Evolutionary conservation across 2,797 vertebrate species (phyloP).

Genomic region (Kryptopterus vitreolus): DNA sequence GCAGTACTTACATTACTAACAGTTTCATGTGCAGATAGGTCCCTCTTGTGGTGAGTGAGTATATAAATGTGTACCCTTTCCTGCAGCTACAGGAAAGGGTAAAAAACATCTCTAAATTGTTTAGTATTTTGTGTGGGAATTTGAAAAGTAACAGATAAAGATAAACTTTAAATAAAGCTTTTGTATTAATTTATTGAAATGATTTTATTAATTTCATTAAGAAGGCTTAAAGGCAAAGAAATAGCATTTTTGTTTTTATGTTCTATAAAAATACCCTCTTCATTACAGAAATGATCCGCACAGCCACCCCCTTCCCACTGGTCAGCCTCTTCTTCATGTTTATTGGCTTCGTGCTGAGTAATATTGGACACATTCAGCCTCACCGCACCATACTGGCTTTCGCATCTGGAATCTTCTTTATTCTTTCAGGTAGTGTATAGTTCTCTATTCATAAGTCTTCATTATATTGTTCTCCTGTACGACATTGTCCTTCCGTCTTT

Average conservation of each 20-base stretch:
- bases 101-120: too few species aligned
- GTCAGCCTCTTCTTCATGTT: constrained; percentile 99
- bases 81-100: too few species aligned
- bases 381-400: constrained; percentile 93
- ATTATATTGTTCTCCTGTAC: not conserved
- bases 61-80: not conserved
- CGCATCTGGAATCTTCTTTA: constrained; percentile 95
- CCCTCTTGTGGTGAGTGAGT: constrained; percentile 22
- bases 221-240: not conserved
- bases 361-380: constrained; percentile 90
- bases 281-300: constrained; percentile 90
- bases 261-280: not conserved
- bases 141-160: too few species aligned
- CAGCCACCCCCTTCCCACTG: constrained; percentile 91
- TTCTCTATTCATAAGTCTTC: not conserved
- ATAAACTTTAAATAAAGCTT: not conserved
- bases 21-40: not conserved
- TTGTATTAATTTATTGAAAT: not conserved
- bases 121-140: not conserved
- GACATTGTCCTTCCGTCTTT: not conserved
- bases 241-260: not conserved
- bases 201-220: not conserved
- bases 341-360: constrained; percentile 92
- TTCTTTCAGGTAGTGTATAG: constrained; percentile 82
- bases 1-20: too few species aligned